Base-by-base conservation (phyloP, 92 coral and sea anemone genomes). In the Porites rus region DNA sequence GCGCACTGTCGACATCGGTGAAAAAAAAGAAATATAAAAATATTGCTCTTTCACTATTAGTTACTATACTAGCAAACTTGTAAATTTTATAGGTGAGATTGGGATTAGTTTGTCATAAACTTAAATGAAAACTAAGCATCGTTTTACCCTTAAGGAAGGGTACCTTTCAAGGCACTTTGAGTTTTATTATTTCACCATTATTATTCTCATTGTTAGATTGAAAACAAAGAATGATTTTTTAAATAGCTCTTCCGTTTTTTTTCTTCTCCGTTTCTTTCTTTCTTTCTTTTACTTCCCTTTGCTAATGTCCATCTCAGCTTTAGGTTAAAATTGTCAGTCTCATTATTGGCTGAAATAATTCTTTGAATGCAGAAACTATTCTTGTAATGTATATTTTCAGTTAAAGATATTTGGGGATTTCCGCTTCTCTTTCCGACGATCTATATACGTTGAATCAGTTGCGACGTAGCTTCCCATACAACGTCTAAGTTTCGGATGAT, bases 1-100 rank as follows among this genome's bases (percentile, higher is more conserved):
- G 77, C 70, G 46, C 46, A 38, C 46, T 76, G 28, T 60, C 17
- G 53, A 60, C 54, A 50, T 81, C 76, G 53, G 28, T 25, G 4
- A 20, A 28, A 38, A 38, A 38, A 38, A 38, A 38, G 6, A 38
- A 38, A 4, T 4, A 38, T 38, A 38, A 7, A 81, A 81, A 81
- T 81, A 81, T 81, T 69, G 77, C 59, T 58, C 25, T 62, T 17
- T 66, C 75, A 69, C 14, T 68, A 11, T 80, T 54, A 81, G 25
- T 69, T 18, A 24, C 53, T 56, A 77, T 19, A 20, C 72, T n/a
- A 62, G n/a, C 60, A 28, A 10, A 56, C 61, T 56, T 56, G 16
- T 10, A 10, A 56, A 14, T 38, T 38, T 28, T 38, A 38, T 38
- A 38, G 46, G 46, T 38, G 61, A 10, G 16, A 56, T 56, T 56